Evolutionary conservation across 2,888 invertebrate genomes (phyloP).

Genomic region (Eilema depressum): DNA sequence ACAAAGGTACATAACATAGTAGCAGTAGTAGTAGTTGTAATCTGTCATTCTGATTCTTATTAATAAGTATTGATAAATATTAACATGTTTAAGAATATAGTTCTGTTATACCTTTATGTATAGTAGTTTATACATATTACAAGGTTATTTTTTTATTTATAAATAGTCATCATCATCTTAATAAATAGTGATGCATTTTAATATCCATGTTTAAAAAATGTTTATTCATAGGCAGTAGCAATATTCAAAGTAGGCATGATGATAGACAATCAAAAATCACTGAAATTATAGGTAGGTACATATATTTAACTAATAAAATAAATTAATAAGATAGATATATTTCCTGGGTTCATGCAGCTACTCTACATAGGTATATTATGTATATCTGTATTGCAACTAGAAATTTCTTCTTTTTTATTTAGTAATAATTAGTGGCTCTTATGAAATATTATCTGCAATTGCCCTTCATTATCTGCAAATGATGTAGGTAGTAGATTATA

Average conservation of each 20-base stretch:
- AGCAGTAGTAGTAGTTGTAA: background rate
- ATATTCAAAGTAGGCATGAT: background rate
- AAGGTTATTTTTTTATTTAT: too few relatives aligned
- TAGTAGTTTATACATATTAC: background rate
- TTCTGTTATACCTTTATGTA: background rate
- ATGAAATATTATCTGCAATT: too few relatives aligned
- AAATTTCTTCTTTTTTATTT: too few relatives aligned
- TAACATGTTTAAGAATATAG: background rate
- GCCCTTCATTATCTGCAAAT: too few relatives aligned
- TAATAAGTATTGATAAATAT: background rate
- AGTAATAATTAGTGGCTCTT: too few relatives aligned
- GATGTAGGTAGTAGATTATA: too few relatives aligned
- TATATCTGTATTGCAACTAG: too few relatives aligned
- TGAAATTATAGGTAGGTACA: background rate
- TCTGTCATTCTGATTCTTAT: background rate
- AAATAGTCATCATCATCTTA: too few relatives aligned
- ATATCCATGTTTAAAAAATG: too few relatives aligned
- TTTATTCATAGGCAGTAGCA: too few relatives aligned
- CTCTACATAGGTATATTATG: too few relatives aligned
- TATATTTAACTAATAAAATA: background rate
- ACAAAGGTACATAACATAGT: background rate
- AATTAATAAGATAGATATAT: background rate
- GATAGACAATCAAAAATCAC: background rate
- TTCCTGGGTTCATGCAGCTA: background rate
- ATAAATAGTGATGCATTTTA: background rate